Evolutionary conservation across 2,888 invertebrate species (phyloP).

Genomic region (Drosophila ezoana): DNA sequence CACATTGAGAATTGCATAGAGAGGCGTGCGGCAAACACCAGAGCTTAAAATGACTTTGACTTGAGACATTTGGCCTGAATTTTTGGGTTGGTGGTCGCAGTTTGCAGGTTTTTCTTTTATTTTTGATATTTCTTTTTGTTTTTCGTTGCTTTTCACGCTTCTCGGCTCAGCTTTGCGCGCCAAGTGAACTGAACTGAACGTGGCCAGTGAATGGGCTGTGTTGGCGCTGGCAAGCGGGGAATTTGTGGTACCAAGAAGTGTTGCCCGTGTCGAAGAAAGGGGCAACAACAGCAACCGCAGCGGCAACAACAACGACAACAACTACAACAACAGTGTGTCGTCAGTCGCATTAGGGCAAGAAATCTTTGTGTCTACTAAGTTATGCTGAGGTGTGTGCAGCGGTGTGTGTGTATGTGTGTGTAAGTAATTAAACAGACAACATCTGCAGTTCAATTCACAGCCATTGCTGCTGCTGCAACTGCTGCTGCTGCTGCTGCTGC

Average conservation of each 20-base stretch:
- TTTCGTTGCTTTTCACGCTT: constrained; percentile 54
- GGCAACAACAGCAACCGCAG: constrained; percentile 19
- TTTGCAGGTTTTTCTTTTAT: constrained; percentile 49
- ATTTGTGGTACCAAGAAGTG: constrained; percentile 1
- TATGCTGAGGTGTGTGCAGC: constrained; percentile 14
- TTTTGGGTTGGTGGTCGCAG: constrained; percentile 31
- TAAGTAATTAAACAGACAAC: constrained; percentile 70
- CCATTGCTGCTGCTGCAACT: constrained; percentile 21
- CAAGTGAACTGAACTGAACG: constrained; percentile 39
- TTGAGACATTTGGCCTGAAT: constrained; percentile 56
- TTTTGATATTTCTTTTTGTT: constrained; percentile 22
- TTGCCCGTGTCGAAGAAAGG: constrained; percentile 10
- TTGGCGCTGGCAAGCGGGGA: neutral
- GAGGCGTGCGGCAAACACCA: constrained; percentile 22
- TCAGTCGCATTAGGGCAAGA: constrained; percentile 42
- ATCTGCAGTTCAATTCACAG: constrained; percentile 62
- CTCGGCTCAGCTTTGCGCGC: constrained; percentile 43
- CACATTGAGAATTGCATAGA: constrained; percentile 54
- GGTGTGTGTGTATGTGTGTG: constrained; percentile 31
- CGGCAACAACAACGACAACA: constrained; percentile 18
- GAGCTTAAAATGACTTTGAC: constrained; percentile 36
- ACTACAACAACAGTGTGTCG: constrained; percentile 29
- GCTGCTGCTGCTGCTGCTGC: constrained; percentile 33
- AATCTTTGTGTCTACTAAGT: constrained; percentile 48
- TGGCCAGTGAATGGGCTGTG: constrained; percentile 22